Evolutionary conservation across 2,888 invertebrate genomes (phyloP), one percentile per base, ranked within the genome.

Genomic region (Scrobipalpa atriplicella): DNA sequence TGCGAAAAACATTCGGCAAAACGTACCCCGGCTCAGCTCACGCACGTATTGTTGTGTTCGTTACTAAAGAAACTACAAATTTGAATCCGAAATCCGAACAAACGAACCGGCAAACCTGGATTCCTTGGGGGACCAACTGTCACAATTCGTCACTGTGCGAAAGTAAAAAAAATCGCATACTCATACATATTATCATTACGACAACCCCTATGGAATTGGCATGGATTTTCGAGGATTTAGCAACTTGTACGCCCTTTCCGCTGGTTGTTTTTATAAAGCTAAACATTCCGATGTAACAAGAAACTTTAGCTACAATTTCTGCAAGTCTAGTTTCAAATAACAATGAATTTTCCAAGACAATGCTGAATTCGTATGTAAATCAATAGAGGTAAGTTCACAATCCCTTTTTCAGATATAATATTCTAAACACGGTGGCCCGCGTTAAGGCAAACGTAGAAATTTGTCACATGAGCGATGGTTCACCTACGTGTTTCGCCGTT

Each of bases 391-490:
- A 82, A 84, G 79, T 83, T 83, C 79, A 78, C 74, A 82, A 80
- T 80, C 79, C 83, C 81, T 81, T 76, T 79, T 60, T 75, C 78
- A 80, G 81, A 88, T 89, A 85, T 86, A 87, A 90, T 92, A 92
- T 92, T 92, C 92, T 87, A 90, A 90, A 90, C 92, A 92, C 92
- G 92, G 80, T 81, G 81, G 79, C 78, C 83, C 86, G 86, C 90
- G 92, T 90, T 90, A 91, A 91, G 89, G 92, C 90, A 92, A 92
- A 92, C 89, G 92, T 87, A 90, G 89, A 92, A 92, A 92, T 92
- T 92, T 92, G 92, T 92, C 92, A 92, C 92, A 92, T 92, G 92
- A 92, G 92, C 91, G 92, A 92, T 92, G 92, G 92, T 89, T 87
- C 88, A 90, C 87, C 91, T 91, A 92, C 92, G 92, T 92, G 92